Evolutionary conservation across 2,888 invertebrate genomes (phyloP).

Genomic region (Limenitis camilla): DNA sequence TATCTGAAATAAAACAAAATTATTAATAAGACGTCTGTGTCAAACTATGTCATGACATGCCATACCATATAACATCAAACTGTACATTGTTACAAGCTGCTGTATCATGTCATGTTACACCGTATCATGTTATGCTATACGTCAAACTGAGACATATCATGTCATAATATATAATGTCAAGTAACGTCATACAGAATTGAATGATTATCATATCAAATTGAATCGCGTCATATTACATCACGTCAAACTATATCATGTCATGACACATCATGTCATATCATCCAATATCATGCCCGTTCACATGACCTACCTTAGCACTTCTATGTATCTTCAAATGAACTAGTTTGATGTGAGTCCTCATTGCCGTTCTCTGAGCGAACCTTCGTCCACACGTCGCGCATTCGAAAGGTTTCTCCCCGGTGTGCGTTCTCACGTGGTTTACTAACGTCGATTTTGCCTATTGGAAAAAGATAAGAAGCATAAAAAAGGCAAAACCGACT

Average conservation of each 20-base stretch:
- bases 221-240: too few relatives aligned
- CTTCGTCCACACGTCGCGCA: constrained; percentile 49
- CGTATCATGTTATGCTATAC: too few relatives aligned
- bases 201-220: too few relatives aligned
- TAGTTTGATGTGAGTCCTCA: constrained; percentile 55
- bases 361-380: constrained; percentile 55
- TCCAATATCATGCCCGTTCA: neutral
- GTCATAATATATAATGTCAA: too few relatives aligned
- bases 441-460: constrained; percentile 56
- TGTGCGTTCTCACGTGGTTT: constrained; percentile 59
- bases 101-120: too few relatives aligned
- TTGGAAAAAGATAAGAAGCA: too few relatives aligned
- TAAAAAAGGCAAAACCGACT: too few relatives aligned
- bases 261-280: neutral
- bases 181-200: too few relatives aligned
- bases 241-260: neutral
- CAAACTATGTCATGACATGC: neutral
- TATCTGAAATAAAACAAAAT: constrained; percentile 22
- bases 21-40: neutral
- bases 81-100: too few relatives aligned
- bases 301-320: constrained; percentile 33
- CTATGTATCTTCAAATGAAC: constrained; percentile 50
- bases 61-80: neutral
- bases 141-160: too few relatives aligned
- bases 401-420: constrained; percentile 58